Percentiles rank a stretch among this genome's conserved stretches.
These are phyloP conservation scores for Acanthoscelides obtectus DNA, from an alignment of 2,888 invertebrate genomes.

Conservation along the genomic window DNA sequence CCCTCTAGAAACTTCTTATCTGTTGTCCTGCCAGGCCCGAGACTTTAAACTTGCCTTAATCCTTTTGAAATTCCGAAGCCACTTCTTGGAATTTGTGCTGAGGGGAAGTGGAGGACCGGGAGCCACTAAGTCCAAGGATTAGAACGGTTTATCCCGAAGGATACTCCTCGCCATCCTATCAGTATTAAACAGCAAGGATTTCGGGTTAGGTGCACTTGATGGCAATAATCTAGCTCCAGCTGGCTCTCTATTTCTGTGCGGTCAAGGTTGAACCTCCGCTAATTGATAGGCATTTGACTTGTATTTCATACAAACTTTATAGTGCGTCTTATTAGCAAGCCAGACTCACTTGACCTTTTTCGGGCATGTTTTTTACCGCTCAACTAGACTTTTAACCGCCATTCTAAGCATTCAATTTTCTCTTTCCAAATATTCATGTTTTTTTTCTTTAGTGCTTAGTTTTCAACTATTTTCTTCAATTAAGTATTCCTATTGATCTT, in stretches of 20 bases:
- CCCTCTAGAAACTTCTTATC: neutral
- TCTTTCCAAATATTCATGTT: no score
- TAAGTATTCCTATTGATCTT: no score
- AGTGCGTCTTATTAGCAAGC: no score
- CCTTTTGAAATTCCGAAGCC: slow-evolving; percentile 17
- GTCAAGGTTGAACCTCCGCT: neutral
- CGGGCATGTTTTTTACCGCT: no score
- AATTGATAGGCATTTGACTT: neutral
- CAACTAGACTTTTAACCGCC: no score
- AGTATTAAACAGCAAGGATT: slow-evolving; percentile 40
- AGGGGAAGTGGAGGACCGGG: slow-evolving; percentile 10
- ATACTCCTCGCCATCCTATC: slow-evolving; percentile 38
- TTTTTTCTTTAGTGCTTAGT: no score
- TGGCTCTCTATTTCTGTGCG: neutral
- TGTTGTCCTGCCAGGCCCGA: neutral
- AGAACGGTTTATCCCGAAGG: slow-evolving; percentile 34
- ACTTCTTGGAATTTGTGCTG: slow-evolving; percentile 22
- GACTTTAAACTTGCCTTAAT: slow-evolving; percentile 3
- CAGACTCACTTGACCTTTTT: no score
- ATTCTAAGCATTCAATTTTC: no score
- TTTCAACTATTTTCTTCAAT: no score
- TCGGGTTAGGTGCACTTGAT: slow-evolving; percentile 13
- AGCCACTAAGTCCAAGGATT: slow-evolving; percentile 1
- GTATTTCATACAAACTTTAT: no score
- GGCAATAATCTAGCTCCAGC: slow-evolving; percentile 1